Evolutionary conservation across 2,888 invertebrate species (phyloP).

Genomic region (Cryptocephalus moraei): DNA sequence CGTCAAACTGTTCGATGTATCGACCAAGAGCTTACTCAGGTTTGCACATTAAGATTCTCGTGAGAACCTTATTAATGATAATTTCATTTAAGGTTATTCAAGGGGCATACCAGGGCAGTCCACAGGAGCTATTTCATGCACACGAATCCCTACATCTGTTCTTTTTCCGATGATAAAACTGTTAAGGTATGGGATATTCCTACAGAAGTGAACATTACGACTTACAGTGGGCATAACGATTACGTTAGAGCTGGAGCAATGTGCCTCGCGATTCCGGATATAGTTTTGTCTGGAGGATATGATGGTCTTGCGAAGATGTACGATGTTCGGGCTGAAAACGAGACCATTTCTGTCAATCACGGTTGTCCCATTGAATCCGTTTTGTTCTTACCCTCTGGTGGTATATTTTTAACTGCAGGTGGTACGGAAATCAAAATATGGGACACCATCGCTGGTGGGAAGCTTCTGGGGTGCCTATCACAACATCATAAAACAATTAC

Average conservation of each 20-base stretch:
- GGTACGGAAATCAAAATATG: slow-evolving; percentile 78
- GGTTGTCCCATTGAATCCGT: slow-evolving; percentile 84
- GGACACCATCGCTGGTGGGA: slow-evolving; percentile 85
- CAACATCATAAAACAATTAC: slow-evolving; percentile 96
- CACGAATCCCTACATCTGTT: slow-evolving; percentile 67
- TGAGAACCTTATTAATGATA: neutral
- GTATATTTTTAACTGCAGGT: slow-evolving; percentile 79
- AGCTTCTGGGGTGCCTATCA: slow-evolving; percentile 70
- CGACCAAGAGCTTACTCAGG: slow-evolving; percentile 65
- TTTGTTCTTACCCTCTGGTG: slow-evolving; percentile 79
- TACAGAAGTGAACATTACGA: slow-evolving; percentile 60
- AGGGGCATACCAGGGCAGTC: slow-evolving; percentile 70
- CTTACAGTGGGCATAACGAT: slow-evolving; percentile 61
- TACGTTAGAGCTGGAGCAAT: slow-evolving; percentile 78
- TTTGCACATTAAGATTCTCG: slow-evolving; percentile 5
- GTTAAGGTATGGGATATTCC: slow-evolving; percentile 87
- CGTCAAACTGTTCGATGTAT: slow-evolving; percentile 81
- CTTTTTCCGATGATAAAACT: slow-evolving; percentile 86
- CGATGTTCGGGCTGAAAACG: slow-evolving; percentile 66
- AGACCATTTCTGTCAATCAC: slow-evolving; percentile 69
- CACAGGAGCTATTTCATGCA: slow-evolving; percentile 75
- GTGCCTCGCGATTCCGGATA: slow-evolving; percentile 64
- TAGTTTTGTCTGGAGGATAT: slow-evolving; percentile 78
- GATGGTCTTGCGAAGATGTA: slow-evolving; percentile 82
- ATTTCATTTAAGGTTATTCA: slow-evolving; percentile 53